phyloP scores from a whole-genome alignment of 2,113 vertebrate genomes.

The Rhinopomastus cyanomelas region DNA sequence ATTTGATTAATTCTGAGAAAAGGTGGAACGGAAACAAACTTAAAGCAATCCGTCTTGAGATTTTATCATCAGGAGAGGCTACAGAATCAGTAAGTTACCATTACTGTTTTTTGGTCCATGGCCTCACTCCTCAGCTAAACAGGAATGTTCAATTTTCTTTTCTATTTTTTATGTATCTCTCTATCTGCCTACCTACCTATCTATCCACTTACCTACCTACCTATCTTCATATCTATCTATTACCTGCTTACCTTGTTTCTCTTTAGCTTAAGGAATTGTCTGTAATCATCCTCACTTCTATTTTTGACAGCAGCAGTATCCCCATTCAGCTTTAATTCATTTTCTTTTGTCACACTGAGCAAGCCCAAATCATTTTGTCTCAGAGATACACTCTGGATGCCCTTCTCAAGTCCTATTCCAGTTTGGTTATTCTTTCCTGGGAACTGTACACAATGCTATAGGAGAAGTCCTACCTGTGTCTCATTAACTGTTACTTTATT shows the following conservation, averaged over 20 bases:
- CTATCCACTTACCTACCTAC: too few species aligned
- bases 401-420: background rate
- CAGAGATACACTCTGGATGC: background rate
- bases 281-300: background rate
- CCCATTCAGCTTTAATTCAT: background rate
- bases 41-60: background rate
- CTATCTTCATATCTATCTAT: background rate
- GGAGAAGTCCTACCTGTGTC: background rate
- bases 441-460: background rate
- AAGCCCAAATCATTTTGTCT: background rate
- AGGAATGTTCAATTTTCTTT: background rate
- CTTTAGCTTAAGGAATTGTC: background rate
- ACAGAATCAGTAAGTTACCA: background rate
- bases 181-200: too few species aligned
- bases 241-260: background rate
- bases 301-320: background rate
- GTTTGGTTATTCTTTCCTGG: background rate
- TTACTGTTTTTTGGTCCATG: background rate
- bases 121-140: accelerated
- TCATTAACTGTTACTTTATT: background rate
- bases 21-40: background rate
- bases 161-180: too few species aligned
- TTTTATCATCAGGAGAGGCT: background rate
- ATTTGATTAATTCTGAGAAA: background rate
- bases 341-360: background rate